These are phyloP conservation scores for Phlogophora meticulosa DNA, from an alignment of 2,888 invertebrate species.

Conservation along the genomic window DNA sequence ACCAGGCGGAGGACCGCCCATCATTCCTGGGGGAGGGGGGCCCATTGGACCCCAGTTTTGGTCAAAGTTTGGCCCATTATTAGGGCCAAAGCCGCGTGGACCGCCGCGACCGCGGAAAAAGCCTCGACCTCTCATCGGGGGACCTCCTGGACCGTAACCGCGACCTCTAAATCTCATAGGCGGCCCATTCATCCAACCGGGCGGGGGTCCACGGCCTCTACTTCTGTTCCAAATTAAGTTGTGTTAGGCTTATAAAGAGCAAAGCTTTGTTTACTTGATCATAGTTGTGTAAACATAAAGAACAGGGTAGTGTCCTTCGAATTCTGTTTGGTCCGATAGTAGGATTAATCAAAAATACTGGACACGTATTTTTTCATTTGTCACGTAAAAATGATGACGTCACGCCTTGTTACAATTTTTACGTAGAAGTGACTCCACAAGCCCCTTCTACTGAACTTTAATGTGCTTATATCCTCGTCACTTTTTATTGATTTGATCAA, in stretches of 20 bases:
- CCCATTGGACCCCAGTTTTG: constrained; percentile 94
- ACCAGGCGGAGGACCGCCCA: constrained; percentile 89
- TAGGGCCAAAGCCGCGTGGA: constrained; percentile 85
- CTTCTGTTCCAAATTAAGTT: constrained; percentile 40
- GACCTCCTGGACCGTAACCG: constrained; percentile 92
- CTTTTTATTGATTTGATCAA: too few species aligned
- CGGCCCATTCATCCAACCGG: constrained; percentile 89
- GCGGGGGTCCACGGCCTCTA: constrained; percentile 83
- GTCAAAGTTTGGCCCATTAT: constrained; percentile 88
- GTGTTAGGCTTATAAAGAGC: constrained; percentile 24
- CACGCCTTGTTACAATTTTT: too few species aligned
- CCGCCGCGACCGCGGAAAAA: constrained; percentile 90
- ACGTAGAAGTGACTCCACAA: too few species aligned
- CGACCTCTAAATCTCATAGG: constrained; percentile 93
- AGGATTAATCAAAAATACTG: too few species aligned
- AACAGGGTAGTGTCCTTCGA: too few species aligned
- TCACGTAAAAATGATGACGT: too few species aligned
- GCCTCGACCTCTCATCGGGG: constrained; percentile 90
- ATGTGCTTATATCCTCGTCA: too few species aligned
- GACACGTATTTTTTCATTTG: too few species aligned
- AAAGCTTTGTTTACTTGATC: background rate
- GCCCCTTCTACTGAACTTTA: too few species aligned
- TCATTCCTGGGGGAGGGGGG: constrained; percentile 90
- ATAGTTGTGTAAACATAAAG: too few species aligned
- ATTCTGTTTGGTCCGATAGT: too few species aligned